Base-by-base conservation (phyloP, 2,888 invertebrate species). In the Nomada flava region DNA sequence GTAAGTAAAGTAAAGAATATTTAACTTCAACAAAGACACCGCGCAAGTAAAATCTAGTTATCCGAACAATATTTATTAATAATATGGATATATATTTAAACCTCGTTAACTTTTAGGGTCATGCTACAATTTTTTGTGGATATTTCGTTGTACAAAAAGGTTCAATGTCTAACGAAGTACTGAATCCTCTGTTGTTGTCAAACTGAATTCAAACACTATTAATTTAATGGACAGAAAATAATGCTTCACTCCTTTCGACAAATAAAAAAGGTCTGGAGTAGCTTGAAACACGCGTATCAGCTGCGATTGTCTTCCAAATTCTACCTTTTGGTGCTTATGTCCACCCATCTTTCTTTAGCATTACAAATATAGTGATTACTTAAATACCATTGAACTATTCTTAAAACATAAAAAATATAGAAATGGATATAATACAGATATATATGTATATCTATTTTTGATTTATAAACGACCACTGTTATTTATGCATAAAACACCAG, bases 381-480 rank as follows among this genome's bases (percentile, higher is more conserved):
- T 59, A 74, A 68, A 69, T 36, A 71, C 67, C 44, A 29, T 26
- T 50, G 10, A 2, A 50, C 18, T 9, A n/a, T 36, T 64, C 20
- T 50, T 20, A 47, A 47, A 13, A 47, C 47, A 13, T 47, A 47
- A 47, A 29, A 36, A 65, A 52, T 74, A 42, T 52, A 60, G 9
- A 59, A 67, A 67, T 75, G 60, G 29, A 75, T 57, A 75, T 9
- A 65, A 55, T 78, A 67, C 53, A 75, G 60, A 67, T 67, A 59
- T 83, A 80, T 36, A 83, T 15, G 1, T 76, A 84, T 87, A 88
- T 67, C 50, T 75, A 75, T 67, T 53, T 75, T 78, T 68, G 36
- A 78, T 75, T 75, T 75, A 60, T 23, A 75, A 78, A 15, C 20
- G 23, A 75, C 53, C 15, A 42, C 53, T 67, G 67, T 47, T 47